Evolutionary conservation across 2,113 vertebrate species (phyloP).

Genomic region (Thunnus thynnus): DNA sequence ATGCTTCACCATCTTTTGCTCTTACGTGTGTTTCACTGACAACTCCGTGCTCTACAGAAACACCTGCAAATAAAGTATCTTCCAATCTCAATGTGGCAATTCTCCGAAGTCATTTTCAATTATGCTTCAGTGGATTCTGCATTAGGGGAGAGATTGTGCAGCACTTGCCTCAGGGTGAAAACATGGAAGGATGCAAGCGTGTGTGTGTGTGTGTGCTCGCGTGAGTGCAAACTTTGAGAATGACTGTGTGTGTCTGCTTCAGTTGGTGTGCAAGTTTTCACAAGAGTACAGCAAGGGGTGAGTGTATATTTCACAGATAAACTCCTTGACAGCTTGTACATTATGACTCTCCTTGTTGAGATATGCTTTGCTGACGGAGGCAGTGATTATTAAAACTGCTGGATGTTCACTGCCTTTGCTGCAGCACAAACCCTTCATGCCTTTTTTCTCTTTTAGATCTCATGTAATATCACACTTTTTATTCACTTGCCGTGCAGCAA

Average conservation of each 20-base stretch:
- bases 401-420: conserved; percentile 52
- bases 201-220: conserved; percentile 17
- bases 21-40: conserved; percentile 49
- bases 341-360: conserved; percentile 61
- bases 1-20: conserved; percentile 49
- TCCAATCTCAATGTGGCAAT: conserved; percentile 71
- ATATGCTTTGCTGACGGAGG: conserved; percentile 72
- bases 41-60: conserved; percentile 46
- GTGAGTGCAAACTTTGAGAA: conserved; percentile 10
- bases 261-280: conserved; percentile 21
- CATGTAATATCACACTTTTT: conserved; percentile 5
- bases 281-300: conserved; percentile 26
- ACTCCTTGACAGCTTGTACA: conserved; percentile 70
- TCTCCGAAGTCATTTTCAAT: conserved; percentile 82
- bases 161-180: conserved; percentile 52
- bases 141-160: conserved; percentile 58
- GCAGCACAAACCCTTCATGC: conserved; percentile 29
- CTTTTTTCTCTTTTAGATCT: conserved; percentile 24
- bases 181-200: conserved; percentile 10
- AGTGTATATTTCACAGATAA: conserved; percentile 69
- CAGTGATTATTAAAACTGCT: conserved; percentile 73
- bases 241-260: conserved; percentile 13
- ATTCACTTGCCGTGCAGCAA: conserved; percentile 26
- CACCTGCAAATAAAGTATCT: conserved; percentile 73
- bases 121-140: conserved; percentile 78